These are phyloP conservation scores for Chiroxiphia lanceolata DNA, from an alignment of 2,797 vertebrate genomes.

Conservation along the genomic window DNA sequence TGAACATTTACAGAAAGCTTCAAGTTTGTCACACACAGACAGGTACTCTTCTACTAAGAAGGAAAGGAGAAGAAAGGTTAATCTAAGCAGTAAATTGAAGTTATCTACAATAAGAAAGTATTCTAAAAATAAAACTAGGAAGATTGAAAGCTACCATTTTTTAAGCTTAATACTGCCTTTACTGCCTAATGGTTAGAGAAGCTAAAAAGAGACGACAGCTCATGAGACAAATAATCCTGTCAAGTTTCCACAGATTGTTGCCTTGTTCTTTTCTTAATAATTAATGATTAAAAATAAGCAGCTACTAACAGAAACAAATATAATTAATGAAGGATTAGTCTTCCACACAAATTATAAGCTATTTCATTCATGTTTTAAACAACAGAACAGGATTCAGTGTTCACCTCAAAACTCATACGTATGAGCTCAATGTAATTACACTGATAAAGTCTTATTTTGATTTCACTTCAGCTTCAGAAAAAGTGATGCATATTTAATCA, in stretches of 20 bases:
- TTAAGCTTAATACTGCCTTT: not conserved
- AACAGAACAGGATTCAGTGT: not conserved
- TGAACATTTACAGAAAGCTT: not conserved
- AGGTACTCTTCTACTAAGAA: not conserved
- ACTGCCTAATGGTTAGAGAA: not conserved
- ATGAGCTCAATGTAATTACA: constrained; percentile 77
- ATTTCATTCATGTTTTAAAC: constrained; percentile 4
- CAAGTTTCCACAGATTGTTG: not conserved
- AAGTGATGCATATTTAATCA: constrained; percentile 67
- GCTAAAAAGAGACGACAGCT: not conserved
- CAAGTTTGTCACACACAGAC: not conserved
- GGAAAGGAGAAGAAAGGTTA: not conserved
- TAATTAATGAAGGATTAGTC: constrained; percentile 34
- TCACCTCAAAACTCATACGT: constrained; percentile 62
- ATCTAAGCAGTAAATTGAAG: not conserved
- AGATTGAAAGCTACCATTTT: not conserved
- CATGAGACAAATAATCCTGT: not conserved
- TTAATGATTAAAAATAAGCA: constrained; percentile 6
- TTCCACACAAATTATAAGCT: not conserved
- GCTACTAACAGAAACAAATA: constrained; percentile 2
- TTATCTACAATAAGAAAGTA: not conserved
- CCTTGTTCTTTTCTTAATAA: constrained; percentile 5
- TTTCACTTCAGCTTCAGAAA: constrained; percentile 61
- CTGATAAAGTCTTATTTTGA: constrained; percentile 80
- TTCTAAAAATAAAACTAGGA: not conserved